phyloP scores from a whole-genome alignment of 2,113 vertebrate genomes.

The Brachypodius melanocephalos region DNA sequence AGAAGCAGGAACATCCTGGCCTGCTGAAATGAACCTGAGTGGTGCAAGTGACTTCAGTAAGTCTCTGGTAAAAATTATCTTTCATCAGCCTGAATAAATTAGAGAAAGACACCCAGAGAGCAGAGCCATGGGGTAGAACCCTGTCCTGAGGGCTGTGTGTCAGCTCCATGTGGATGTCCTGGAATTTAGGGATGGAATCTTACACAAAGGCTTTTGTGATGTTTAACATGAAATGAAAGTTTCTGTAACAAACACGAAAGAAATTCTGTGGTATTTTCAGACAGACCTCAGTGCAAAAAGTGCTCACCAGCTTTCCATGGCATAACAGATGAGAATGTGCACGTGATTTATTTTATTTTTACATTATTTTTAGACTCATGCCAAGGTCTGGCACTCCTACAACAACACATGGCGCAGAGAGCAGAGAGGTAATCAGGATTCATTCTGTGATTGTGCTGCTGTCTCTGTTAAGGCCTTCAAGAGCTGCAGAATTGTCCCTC shows the following conservation, averaged over 20 bases:
- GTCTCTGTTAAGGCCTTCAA: background rate
- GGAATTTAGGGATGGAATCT: background rate
- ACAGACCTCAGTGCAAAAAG: background rate
- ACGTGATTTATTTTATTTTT: background rate
- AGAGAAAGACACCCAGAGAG: background rate
- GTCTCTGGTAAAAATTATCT: background rate
- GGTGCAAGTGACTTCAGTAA: background rate
- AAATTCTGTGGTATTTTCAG: background rate
- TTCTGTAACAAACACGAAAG: background rate
- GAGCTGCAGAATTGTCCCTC: background rate
- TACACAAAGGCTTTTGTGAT: background rate
- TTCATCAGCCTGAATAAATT: background rate
- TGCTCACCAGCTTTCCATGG: background rate
- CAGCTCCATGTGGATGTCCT: background rate
- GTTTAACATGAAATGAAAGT: background rate
- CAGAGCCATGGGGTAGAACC: background rate
- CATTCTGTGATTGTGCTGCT: background rate
- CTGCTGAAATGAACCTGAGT: background rate
- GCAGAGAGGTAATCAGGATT: slow-evolving; percentile 80
- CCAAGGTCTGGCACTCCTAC: slow-evolving; percentile 90
- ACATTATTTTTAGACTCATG: slow-evolving; percentile 77
- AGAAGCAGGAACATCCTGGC: background rate
- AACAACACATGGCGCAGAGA: slow-evolving; percentile 81
- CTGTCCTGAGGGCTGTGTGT: background rate
- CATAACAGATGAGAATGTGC: background rate